Percentiles rank a stretch among this genome's conserved stretches.
These are phyloP conservation scores for Aleiodes leptofemur DNA, from an alignment of 2,888 invertebrate genomes.

Conservation along the genomic window DNA sequence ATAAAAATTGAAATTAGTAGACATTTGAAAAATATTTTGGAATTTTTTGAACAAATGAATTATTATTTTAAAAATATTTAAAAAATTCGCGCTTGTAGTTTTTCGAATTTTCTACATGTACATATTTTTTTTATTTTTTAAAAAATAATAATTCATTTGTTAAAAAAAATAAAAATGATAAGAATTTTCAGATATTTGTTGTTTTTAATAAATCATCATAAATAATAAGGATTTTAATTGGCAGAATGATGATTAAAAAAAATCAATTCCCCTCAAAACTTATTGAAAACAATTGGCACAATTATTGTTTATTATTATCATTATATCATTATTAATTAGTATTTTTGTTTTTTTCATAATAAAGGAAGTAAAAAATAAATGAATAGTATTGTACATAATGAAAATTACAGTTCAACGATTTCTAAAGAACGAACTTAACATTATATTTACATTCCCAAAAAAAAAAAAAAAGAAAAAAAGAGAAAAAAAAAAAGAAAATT, in stretches of 20 bases:
- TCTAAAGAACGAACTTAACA: slow-evolving; percentile 26
- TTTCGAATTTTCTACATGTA: too few relatives aligned
- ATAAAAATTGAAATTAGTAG: too few relatives aligned
- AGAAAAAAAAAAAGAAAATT: neutral
- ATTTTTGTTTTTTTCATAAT: neutral
- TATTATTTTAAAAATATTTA: too few relatives aligned
- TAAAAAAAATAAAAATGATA: too few relatives aligned
- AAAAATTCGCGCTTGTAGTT: too few relatives aligned
- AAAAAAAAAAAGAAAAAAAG: neutral
- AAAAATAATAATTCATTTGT: too few relatives aligned
- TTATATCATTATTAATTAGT: neutral
- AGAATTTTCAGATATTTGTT: too few relatives aligned
- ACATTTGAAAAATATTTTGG: too few relatives aligned
- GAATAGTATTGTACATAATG: slow-evolving; percentile 20
- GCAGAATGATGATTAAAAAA: neutral
- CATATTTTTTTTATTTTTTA: too few relatives aligned
- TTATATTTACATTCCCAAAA: slow-evolving; percentile 32
- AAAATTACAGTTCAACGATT: slow-evolving; percentile 15
- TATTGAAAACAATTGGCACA: slow-evolving; percentile 33
- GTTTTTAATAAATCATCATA: too few relatives aligned
- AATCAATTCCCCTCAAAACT: neutral
- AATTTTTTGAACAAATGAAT: too few relatives aligned
- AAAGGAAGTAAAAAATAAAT: slow-evolving; percentile 23
- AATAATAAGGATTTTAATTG: neutral
- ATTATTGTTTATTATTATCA: neutral